These are phyloP conservation scores for Adela reaumurella DNA, from an alignment of 2,888 invertebrate species.

Conservation along the genomic window DNA sequence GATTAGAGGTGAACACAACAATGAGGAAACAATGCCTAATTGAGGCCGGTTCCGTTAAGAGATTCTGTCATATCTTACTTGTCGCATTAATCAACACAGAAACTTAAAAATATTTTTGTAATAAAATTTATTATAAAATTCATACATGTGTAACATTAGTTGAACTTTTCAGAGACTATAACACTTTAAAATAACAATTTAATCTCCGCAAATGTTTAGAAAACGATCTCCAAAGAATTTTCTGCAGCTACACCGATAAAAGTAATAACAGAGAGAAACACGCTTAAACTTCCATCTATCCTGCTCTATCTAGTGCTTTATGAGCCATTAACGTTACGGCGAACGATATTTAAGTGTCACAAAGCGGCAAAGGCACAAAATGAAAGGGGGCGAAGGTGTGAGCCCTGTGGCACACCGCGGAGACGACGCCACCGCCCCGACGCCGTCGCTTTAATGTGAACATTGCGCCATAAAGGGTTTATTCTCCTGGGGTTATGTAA, in stretches of 20 bases:
- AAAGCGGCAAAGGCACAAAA: neutral
- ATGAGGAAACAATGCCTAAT: too few species aligned
- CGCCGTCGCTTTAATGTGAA: neutral
- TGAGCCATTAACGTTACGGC: neutral
- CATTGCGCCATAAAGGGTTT: neutral
- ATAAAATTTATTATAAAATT: too few species aligned
- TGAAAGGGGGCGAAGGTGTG: neutral
- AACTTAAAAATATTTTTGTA: too few species aligned
- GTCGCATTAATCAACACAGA: too few species aligned
- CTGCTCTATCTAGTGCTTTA: neutral
- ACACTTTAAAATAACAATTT: too few species aligned
- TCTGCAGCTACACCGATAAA: neutral
- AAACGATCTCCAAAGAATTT: too few species aligned
- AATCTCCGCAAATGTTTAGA: too few species aligned
- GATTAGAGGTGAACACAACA: too few species aligned
- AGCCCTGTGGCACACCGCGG: neutral
- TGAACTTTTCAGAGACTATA: too few species aligned
- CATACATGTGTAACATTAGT: too few species aligned
- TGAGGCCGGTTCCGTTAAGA: too few species aligned
- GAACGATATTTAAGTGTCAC: neutral
- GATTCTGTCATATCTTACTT: too few species aligned
- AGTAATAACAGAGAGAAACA: neutral
- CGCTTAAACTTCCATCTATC: neutral
- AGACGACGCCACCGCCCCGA: neutral
- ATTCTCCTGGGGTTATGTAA: neutral